Conservation (phyloP, 2,888 invertebrate species). For the Aphodius granarius region DNA sequence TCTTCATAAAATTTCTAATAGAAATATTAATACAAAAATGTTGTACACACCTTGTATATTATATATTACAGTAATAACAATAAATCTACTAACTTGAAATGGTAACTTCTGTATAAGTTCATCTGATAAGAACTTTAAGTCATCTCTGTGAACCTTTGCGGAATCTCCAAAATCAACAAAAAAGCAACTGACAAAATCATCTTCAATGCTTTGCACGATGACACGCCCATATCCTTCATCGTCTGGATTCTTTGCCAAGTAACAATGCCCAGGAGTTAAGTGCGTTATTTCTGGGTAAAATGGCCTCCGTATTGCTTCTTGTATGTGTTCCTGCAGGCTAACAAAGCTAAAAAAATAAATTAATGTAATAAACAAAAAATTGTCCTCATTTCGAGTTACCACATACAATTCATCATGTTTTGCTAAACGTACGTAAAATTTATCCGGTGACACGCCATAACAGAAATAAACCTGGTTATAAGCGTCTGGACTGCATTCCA, state of each 20-base stretch:
- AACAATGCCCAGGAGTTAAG: constrained; percentile 53
- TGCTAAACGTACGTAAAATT: constrained; percentile 57
- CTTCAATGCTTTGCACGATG: constrained; percentile 50
- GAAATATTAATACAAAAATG: too few relatives aligned
- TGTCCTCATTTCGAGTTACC: too few relatives aligned
- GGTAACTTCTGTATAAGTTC: constrained; percentile 59
- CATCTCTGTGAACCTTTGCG: constrained; percentile 49
- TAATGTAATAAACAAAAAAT: constrained; percentile 10
- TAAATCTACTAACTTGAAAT: constrained; percentile 48
- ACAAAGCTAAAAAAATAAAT: constrained; percentile 40
- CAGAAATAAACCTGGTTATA: constrained; percentile 54
- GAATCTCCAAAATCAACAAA: constrained; percentile 68
- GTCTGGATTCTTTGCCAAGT: constrained; percentile 57
- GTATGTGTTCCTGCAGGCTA: constrained; percentile 53
- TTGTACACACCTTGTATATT: background rate
- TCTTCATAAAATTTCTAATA: background rate
- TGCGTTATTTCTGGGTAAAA: constrained; percentile 39
- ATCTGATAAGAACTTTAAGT: constrained; percentile 57
- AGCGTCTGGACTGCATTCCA: constrained; percentile 49
- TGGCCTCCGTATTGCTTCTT: constrained; percentile 37
- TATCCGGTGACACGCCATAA: constrained; percentile 53
- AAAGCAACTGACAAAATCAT: constrained; percentile 57
- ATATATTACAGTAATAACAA: background rate
- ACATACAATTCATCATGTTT: constrained; percentile 54
- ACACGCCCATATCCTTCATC: constrained; percentile 55